A percentile compares a stretch with the other conserved stretches of the same genome.
Evolutionary conservation across 2,113 vertebrate genomes (phyloP).

Genomic region (Epinephelus fuscoguttatus): DNA sequence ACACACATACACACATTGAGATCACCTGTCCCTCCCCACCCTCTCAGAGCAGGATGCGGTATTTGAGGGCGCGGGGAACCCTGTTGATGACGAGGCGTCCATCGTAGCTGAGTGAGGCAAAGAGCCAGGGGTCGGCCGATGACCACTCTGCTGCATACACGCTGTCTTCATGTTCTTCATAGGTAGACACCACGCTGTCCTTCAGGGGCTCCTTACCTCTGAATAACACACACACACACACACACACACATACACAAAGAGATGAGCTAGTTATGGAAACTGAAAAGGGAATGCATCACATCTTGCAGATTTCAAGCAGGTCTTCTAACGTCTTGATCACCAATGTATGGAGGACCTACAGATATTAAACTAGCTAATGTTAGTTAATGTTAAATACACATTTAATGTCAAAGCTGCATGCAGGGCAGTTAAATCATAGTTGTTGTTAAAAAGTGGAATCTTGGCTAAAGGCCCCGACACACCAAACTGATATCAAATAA

Average conservation of each 20-base stretch:
- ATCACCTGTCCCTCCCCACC: background rate
- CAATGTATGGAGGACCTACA: background rate
- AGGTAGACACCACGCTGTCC: conserved; percentile 97
- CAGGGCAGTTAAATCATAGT: background rate
- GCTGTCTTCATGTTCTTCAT: conserved; percentile 98
- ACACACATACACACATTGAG: background rate
- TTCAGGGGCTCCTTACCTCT: conserved; percentile 94
- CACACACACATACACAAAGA: background rate
- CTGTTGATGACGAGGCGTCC: conserved; percentile 98
- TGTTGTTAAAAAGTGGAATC: too few relatives aligned
- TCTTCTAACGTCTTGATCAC: background rate
- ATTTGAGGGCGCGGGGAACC: conserved; percentile 95
- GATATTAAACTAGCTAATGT: background rate
- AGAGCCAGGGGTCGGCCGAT: conserved; percentile 97
- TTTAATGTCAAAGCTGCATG: background rate
- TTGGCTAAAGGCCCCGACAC: too few relatives aligned
- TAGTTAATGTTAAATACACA: background rate
- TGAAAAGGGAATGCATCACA: background rate
- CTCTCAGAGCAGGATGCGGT: conserved; percentile 90
- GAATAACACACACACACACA: background rate
- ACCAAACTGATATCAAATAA: too few relatives aligned
- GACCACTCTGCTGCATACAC: conserved; percentile 99
- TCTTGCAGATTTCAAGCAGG: background rate
- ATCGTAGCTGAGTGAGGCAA: conserved; percentile 97
- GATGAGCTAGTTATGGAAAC: background rate